These are phyloP conservation scores for Gobiocypris rarus DNA, from an alignment of 2,113 vertebrate species.

Conservation along the genomic window DNA sequence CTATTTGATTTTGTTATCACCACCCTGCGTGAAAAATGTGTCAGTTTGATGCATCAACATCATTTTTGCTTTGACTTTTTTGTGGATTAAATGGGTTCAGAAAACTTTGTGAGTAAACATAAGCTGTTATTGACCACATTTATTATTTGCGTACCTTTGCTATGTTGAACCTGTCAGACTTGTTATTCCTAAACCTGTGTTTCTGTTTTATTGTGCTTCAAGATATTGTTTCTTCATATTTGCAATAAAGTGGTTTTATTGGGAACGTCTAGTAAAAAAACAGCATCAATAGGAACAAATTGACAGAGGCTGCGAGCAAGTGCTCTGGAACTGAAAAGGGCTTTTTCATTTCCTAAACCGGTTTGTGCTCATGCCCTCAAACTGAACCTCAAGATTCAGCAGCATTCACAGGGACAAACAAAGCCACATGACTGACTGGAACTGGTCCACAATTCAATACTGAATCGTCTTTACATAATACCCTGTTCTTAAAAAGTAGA, in stretches of 20 bases:
- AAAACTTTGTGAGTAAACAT: background rate
- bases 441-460: background rate
- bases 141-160: constrained; percentile 14
- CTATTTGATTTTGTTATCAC: constrained; percentile 35
- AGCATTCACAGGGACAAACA: background rate
- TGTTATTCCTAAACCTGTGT: constrained; percentile 25
- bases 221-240: background rate
- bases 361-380: background rate
- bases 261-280: background rate
- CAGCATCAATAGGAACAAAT: background rate
- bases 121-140: background rate
- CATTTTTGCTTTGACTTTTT: constrained; percentile 15
- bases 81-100: background rate
- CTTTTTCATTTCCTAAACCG: background rate
- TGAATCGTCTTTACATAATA: background rate
- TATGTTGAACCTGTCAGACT: constrained; percentile 25
- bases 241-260: constrained; percentile 9
- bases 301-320: background rate
- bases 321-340: background rate
- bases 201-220: constrained; percentile 20
- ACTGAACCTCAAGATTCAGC: background rate
- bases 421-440: background rate
- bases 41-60: constrained; percentile 50
- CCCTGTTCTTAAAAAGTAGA: background rate
- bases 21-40: constrained; percentile 9